Evolutionary conservation across 2,888 invertebrate genomes (phyloP), one percentile per base, ranked within the genome.

Genomic region (Patella caerulea): DNA sequence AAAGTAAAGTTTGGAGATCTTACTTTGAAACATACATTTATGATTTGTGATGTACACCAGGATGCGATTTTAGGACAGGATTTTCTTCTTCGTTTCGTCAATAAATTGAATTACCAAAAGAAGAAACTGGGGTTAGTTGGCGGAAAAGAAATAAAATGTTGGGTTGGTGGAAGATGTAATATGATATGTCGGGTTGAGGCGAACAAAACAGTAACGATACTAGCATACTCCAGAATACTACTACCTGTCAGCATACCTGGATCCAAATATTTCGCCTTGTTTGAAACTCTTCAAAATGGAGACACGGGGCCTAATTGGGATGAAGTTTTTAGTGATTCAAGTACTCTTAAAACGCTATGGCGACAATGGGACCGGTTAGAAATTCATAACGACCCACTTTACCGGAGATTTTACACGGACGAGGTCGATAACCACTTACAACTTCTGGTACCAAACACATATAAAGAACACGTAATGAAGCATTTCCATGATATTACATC

Each of bases 31-130:
- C 65, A 65, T 9, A 24, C 11, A 19, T 52, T 74, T 12, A 72
- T 81, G 12, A 73, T 78, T 4, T 78, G 78, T 74, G 76, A 78
- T 65, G 75, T 76, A 4, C 52, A 54, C 52, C 71, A 73, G 45
- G 72, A 76, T 12, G 78, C 72, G 5, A 75, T 80, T 24, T 34
- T 71, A 52, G 80, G 80, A 11, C 80, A 80, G 70, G 78, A 78
- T 70, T 80, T 80, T 29, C 15, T 78, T 3, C 17, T 78, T 19
- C 74, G 76, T 15, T 74, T 74, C 70, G 71, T 74, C 11, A 65
- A 54, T n/a, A 45, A 52, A 69, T 45, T 71, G 11, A 45, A 71
- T 70, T 71, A 70, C 52, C 19, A 75, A 71, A 34, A 70, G 3
- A 19, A 14, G 59, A 56, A 34, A 15, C 17, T 19, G 29, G 34